phyloP scores from a whole-genome alignment of 2,113 vertebrate genomes.

The Sceloporus tristichus region DNA sequence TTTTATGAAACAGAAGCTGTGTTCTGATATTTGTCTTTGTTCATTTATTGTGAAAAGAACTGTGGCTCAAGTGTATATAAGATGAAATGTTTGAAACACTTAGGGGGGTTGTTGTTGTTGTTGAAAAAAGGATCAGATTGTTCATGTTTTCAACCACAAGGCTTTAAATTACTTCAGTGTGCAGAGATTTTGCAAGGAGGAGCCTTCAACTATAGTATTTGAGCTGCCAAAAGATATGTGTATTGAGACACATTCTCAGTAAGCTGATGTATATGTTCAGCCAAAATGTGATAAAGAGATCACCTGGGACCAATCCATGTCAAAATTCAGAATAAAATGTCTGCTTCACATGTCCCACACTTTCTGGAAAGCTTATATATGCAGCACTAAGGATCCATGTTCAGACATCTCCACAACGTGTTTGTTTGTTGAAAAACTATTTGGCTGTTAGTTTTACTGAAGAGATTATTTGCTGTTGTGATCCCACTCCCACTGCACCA shows the following conservation, averaged over 20 bases:
- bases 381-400: too few species aligned
- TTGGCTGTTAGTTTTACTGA: too few species aligned
- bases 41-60: too few species aligned
- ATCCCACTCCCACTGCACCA: too few species aligned
- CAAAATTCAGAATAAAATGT: neutral
- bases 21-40: too few species aligned
- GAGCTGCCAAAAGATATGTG: neutral
- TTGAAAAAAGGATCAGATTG: neutral
- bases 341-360: too few species aligned
- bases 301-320: neutral
- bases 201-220: neutral
- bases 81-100: neutral
- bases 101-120: too few species aligned
- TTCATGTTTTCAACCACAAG: neutral
- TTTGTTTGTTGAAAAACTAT: too few species aligned
- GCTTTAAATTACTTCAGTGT: neutral
- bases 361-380: too few species aligned
- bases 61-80: neutral
- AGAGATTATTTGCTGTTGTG: too few species aligned
- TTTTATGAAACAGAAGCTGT: neutral
- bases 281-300: neutral
- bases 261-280: neutral
- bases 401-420: too few species aligned
- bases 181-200: neutral
- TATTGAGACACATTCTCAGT: neutral